A percentile compares a stretch with the other conserved stretches of the same genome.
Conservation (phyloP, 2,113 vertebrate genomes). For the Scopus umbretta region DNA sequence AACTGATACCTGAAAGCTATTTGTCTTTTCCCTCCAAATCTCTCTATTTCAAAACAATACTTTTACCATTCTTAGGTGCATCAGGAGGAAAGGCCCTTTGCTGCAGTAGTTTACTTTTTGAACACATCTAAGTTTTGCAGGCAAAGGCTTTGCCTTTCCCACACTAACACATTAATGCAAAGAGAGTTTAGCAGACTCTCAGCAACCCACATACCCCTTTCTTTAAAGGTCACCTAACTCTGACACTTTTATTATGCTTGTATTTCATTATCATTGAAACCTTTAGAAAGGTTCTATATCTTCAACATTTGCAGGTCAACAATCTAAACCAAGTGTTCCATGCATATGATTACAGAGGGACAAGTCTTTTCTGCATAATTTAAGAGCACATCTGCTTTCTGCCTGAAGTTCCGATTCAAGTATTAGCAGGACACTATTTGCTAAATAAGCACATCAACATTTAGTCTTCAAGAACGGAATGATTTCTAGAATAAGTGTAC, state of each 20-base stretch:
- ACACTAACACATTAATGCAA: fast-evolving
- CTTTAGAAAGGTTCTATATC: background rate
- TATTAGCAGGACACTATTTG: background rate
- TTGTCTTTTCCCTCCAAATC: background rate
- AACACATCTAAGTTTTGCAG: background rate
- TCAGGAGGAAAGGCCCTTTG: background rate
- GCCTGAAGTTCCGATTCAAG: background rate
- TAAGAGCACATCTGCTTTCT: background rate
- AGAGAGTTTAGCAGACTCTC: background rate
- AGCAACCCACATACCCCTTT: background rate
- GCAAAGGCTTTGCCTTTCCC: background rate
- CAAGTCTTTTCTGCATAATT: background rate
- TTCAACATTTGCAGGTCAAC: background rate
- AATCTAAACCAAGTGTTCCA: background rate
- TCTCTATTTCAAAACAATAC: background rate
- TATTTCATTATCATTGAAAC: background rate
- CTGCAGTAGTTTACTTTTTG: background rate
- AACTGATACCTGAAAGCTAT: background rate
- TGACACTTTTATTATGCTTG: background rate
- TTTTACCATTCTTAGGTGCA: fast-evolving
- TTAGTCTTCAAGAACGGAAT: background rate
- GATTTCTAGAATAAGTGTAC: background rate
- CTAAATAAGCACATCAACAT: background rate
- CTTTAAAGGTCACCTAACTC: background rate
- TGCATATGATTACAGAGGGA: background rate